Conservation (phyloP, 2,113 vertebrate genomes). For the Salvelinus alpinus region DNA sequence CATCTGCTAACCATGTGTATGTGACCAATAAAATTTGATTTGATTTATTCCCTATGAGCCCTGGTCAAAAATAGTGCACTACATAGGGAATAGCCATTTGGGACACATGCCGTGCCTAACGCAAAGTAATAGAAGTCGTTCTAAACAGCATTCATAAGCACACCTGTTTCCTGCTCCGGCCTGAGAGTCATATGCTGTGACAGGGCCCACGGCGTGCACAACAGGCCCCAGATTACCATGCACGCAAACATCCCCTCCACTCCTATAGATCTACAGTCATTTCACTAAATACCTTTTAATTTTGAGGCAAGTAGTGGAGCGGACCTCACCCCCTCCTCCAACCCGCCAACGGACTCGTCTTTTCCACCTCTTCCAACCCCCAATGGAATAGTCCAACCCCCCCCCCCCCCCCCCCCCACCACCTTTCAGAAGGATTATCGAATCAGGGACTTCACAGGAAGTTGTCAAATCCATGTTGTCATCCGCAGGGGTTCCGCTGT, state of each 20-base stretch:
- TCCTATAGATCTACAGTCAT: background rate
- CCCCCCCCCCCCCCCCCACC: background rate
- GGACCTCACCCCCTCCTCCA: background rate
- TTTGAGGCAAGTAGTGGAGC: background rate
- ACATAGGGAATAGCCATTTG: too few relatives aligned
- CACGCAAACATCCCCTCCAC: background rate
- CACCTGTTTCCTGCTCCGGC: background rate
- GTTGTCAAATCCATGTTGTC: conserved; percentile 11
- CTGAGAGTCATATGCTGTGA: background rate
- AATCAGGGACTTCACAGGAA: background rate
- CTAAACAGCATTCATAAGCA: background rate
- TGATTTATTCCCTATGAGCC: too few relatives aligned
- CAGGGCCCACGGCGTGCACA: background rate
- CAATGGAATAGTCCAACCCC: too few relatives aligned
- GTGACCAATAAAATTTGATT: too few relatives aligned
- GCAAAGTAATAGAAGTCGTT: too few relatives aligned
- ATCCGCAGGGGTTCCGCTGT: background rate
- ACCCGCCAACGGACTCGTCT: too few relatives aligned
- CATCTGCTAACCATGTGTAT: too few relatives aligned
- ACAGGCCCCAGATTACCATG: background rate
- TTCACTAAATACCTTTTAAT: background rate
- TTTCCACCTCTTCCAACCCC: too few relatives aligned
- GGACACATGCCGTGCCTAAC: too few relatives aligned
- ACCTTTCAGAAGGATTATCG: background rate
- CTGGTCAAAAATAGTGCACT: too few relatives aligned